Evolutionary conservation across 1,140 invertebrate genomes (phyloP).

Genomic region (Drosophila grimshawi): DNA sequence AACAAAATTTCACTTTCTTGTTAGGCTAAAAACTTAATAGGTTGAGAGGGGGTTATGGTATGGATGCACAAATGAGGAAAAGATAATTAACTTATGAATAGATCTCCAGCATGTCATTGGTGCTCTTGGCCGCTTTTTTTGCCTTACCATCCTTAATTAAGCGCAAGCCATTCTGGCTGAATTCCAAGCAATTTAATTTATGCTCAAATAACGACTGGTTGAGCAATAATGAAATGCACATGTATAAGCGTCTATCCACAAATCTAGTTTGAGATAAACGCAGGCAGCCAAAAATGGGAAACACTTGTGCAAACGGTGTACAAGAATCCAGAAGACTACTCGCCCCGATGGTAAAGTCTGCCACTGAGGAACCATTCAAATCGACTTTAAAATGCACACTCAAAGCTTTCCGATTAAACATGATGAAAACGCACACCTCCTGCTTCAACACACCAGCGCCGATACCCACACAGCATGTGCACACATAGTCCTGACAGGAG

Average conservation of each 20-base stretch:
- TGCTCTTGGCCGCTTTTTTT: not conserved
- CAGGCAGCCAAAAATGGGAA: constrained; percentile 58
- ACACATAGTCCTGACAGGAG: constrained; percentile 52
- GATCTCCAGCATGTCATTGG: constrained; percentile 43
- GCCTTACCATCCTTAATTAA: constrained; percentile 15
- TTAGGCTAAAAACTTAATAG: constrained; percentile 49
- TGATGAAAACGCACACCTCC: constrained; percentile 40
- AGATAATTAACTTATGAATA: constrained; percentile 16
- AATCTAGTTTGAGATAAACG: constrained; percentile 49
- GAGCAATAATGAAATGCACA: constrained; percentile 61
- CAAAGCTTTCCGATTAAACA: constrained; percentile 36
- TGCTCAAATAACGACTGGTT: constrained; percentile 64
- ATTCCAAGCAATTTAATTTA: constrained; percentile 57
- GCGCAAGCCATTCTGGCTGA: constrained; percentile 46
- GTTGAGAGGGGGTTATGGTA: constrained; percentile 20
- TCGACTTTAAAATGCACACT: constrained; percentile 45
- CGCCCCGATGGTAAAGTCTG: constrained; percentile 48
- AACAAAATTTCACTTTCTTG: constrained; percentile 75
- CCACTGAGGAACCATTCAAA: constrained; percentile 45
- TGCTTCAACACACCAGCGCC: constrained; percentile 41
- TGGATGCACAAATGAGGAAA: constrained; percentile 22
- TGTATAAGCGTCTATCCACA: constrained; percentile 43
- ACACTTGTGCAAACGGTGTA: constrained; percentile 44
- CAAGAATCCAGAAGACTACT: constrained; percentile 61
- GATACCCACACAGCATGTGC: constrained; percentile 65